A percentile compares a stretch with the other conserved stretches of the same genome.
These are phyloP conservation scores for Helobdella robusta DNA, from an alignment of 2,888 invertebrate species.

Conservation along the genomic window DNA sequence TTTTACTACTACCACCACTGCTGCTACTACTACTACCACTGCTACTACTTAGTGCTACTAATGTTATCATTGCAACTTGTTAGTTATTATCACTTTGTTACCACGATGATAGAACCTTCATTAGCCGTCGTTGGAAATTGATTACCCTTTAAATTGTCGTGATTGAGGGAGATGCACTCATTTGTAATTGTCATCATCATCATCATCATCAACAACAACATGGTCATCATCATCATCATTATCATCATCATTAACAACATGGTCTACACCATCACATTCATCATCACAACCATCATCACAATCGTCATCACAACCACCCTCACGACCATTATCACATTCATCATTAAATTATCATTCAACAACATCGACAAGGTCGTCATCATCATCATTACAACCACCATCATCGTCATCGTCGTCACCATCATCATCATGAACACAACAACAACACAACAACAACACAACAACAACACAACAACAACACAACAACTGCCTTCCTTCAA, in stretches of 20 bases:
- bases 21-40: no score
- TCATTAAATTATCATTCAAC: conserved; percentile 5
- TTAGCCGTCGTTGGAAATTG: no score
- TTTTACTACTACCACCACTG: no score
- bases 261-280: background rate
- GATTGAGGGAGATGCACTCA: no score
- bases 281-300: background rate
- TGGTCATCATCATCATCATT: background rate
- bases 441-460: background rate
- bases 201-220: background rate
- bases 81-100: no score
- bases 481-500: no score
- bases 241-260: background rate
- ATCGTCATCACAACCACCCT: background rate
- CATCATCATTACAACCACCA: background rate
- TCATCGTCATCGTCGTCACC: background rate
- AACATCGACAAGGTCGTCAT: background rate
- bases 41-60: no score
- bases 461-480: background rate
- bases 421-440: background rate
- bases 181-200: conserved; percentile 2
- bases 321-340: background rate
- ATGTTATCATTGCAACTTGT: no score
- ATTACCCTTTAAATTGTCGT: no score
- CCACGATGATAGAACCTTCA: no score